Percentiles rank a stretch among this genome's conserved stretches.
phyloP scores from a whole-genome alignment of 2,113 vertebrate genomes.

The Hucho hucho region DNA sequence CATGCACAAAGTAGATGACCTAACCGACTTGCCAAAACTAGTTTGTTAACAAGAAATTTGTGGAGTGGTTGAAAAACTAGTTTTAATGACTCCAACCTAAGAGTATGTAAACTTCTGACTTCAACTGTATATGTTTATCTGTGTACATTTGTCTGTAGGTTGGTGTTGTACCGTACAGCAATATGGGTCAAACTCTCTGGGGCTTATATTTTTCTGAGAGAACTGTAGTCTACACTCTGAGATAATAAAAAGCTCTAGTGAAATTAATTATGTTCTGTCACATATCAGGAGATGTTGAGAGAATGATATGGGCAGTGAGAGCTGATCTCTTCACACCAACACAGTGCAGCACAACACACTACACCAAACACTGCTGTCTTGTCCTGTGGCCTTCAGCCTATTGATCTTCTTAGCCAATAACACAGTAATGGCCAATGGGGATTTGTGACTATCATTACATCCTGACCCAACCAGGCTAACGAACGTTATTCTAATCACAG shows the following conservation, averaged over 20 bases:
- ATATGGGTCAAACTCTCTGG: neutral
- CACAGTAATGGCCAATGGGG: slow-evolving; percentile 62
- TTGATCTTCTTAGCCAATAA: slow-evolving; percentile 67
- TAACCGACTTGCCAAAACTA: no score
- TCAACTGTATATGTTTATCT: no score
- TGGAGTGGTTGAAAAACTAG: no score
- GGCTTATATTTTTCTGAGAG: neutral
- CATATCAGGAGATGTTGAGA: slow-evolving; percentile 31
- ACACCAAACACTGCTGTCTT: slow-evolving; percentile 3
- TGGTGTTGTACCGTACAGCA: neutral
- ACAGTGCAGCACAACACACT: slow-evolving; percentile 33
- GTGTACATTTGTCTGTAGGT: neutral
- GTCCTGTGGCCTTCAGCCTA: slow-evolving; percentile 54
- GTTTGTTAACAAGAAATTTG: no score
- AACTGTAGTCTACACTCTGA: neutral
- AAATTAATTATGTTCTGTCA: slow-evolving; percentile 17
- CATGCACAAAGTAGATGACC: no score
- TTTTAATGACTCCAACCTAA: no score
- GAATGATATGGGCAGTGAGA: slow-evolving; percentile 21
- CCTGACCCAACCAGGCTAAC: slow-evolving; percentile 55
- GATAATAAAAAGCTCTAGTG: slow-evolving; percentile 19
- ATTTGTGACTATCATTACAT: slow-evolving; percentile 64
- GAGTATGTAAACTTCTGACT: no score
- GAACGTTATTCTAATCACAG: slow-evolving; percentile 32
- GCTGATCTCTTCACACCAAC: slow-evolving; percentile 62